Base-by-base conservation (phyloP, 2,113 vertebrate genomes). In the Melanostigma gelatinosum region DNA sequence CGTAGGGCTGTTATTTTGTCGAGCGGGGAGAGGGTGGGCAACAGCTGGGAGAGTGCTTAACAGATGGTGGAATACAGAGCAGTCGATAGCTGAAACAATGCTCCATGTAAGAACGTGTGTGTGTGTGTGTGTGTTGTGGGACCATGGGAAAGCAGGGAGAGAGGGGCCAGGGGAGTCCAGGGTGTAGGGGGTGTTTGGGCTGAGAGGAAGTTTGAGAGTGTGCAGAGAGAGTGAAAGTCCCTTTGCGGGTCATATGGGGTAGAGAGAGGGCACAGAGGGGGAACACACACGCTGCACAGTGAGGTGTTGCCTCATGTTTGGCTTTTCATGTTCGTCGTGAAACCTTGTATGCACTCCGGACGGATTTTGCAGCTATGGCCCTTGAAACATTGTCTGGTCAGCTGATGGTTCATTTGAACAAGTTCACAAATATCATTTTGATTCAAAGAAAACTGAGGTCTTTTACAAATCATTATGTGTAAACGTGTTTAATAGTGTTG, bases 21-120 rank as follows among this genome's bases (percentile, higher is more conserved):
- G 61, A 89, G 85, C 1, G 9, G 38, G 63, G 88, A 89, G 83
- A 92, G 86, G 85, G 89, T 90, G 90, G 89, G 87, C 79, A 94
- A 90, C 93, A 93, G 91, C 92, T 94, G 90, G 90, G 87, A 72
- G 93, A 92, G 82, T 89, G 93, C 90, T 91, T 36, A 92, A 89
- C 92, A 93, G 83, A 93, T 89, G 90, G 89, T 64, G 85, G 82
- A 79, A 61, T 38, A 80, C 70, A 65, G 85, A 83, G 78, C 10
- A 20, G 86, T 65, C 32, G 54, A 88, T 80, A 75, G 87, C 55
- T 73, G 83, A 88, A 84, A 88, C 87, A 91, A 88, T 88, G 61
- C 75, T 88, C 38, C 32, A 32, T 89, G 82, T 85, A 68, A 48
- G 65, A 55, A 87, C 1, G 22, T 68, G 74, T 55, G 52, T n/a